A percentile compares a stretch with the other conserved stretches of the same genome.
Conservation (phyloP, 1,140 invertebrate species). For the Drosophila funebris region DNA sequence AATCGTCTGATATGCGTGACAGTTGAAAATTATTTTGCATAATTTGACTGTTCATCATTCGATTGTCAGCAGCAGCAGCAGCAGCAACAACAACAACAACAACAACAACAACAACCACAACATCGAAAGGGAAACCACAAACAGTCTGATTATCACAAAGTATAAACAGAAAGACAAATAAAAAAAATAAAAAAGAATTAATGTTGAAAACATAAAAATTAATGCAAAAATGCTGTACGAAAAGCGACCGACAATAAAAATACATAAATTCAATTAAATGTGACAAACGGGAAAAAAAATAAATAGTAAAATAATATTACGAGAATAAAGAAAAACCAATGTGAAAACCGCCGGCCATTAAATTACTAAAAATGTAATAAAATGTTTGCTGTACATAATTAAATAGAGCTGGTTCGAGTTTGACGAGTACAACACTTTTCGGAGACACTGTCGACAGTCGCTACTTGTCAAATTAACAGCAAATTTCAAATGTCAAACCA, state of each 20-base stretch:
- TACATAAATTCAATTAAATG: conserved; percentile 83
- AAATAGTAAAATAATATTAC: conserved; percentile 23
- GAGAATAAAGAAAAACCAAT: conserved; percentile 32
- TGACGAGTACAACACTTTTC: conserved; percentile 47
- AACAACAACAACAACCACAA: too few species aligned
- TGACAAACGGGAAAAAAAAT: conserved; percentile 66
- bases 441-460: conserved; percentile 25
- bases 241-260: conserved; percentile 62
- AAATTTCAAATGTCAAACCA: conserved; percentile 24
- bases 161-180: neutral
- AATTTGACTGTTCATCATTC: conserved; percentile 76
- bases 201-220: conserved; percentile 74
- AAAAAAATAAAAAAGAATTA: conserved; percentile 12
- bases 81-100: neutral
- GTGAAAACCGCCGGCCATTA: conserved; percentile 47
- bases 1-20: conserved; percentile 64
- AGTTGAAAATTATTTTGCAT: conserved; percentile 81
- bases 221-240: conserved; percentile 76
- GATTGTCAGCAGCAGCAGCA: conserved; percentile 41
- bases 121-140: conserved; percentile 61
- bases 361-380: conserved; percentile 80
- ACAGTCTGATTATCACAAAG: conserved; percentile 33
- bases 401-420: conserved; percentile 51
- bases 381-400: conserved; percentile 76
- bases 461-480: conserved; percentile 38